Evolutionary conservation across 2,113 vertebrate genomes (phyloP).

Genomic region (Neoarius graeffei): DNA sequence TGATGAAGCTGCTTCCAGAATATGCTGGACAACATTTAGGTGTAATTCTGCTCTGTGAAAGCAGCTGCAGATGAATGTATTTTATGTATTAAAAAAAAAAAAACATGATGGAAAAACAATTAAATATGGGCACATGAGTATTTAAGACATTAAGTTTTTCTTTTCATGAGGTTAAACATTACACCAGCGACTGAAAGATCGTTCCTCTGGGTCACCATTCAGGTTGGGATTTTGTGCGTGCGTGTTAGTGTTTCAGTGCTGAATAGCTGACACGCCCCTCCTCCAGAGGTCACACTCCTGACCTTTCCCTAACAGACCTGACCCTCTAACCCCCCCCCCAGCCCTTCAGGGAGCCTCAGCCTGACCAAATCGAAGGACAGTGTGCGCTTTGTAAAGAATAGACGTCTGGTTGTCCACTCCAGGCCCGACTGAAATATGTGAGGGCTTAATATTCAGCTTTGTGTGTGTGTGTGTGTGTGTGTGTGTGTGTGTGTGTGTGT

Average conservation of each 20-base stretch:
- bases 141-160: not conserved
- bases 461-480: not conserved
- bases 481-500: not conserved
- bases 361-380: conserved; percentile 32
- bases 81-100: not conserved
- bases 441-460: conserved; percentile 10
- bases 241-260: not conserved
- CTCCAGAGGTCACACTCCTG: conserved; percentile 29
- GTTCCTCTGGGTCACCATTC: not conserved
- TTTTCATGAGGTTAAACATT: no score
- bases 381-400: conserved; percentile 47
- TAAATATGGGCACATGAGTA: not conserved
- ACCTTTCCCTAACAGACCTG: conserved; percentile 19
- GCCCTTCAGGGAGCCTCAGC: conserved; percentile 14
- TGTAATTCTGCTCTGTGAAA: not conserved
- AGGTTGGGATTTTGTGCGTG: not conserved
- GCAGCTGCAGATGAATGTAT: not conserved
- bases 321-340: conserved; percentile 7
- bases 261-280: conserved; percentile 1
- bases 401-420: conserved; percentile 25
- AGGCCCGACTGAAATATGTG: conserved; percentile 41
- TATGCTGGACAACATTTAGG: not conserved
- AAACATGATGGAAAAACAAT: not conserved
- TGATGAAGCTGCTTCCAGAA: not conserved
- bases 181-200: not conserved